Evolutionary conservation across 2,888 invertebrate species (phyloP), one percentile per base, ranked within the genome.

Genomic region (Thereva unica): DNA sequence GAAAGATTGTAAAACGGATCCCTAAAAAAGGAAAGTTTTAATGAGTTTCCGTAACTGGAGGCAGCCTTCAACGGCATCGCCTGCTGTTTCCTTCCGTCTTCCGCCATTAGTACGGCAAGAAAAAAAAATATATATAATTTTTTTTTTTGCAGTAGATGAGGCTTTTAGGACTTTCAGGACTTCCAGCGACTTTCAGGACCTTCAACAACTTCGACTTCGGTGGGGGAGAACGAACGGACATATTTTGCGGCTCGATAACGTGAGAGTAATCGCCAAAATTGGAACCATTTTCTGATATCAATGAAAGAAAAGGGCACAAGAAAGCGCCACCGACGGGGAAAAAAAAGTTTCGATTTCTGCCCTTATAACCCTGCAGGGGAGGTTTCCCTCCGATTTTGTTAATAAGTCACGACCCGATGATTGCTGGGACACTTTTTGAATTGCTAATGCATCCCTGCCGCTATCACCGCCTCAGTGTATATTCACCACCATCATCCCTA

Each of bases 1-100:
- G 23, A 49, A 23, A 47, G 59, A 59, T 12, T 59, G 9, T 12
- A 47, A 40, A 38, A 47, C 38, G 45, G 45, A 47, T 59, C 59
- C 45, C 47, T 35, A 53, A 56, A 64, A 63, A 64, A 47, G 64
- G 37, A 55, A 66, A 68, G 65, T 68, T 68, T 68, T 66, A 66
- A 68, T 68, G 68, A 68, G 66, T 66, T 68, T 68, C 66, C 68
- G 68, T 44, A 56, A 49, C 68, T 45, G 63, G 63, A 66, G 55
- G 59, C 59, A 38, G 59, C 47, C 40, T 59, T 56, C 45, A 59
- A 40, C 49, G 47, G 12, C 38, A 42, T 47, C 59, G 59, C 12
- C 34, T 23, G 23, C 23, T 23, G 23, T 23, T 23, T 23, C 23
- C 23, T 23, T 40, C 23, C 45, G 12, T 45, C 49, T 59, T 59